Percentiles rank a stretch among this genome's conserved stretches.
Evolutionary conservation across 1,140 invertebrate species (phyloP).

Genomic region (Drosophila nasuta): DNA sequence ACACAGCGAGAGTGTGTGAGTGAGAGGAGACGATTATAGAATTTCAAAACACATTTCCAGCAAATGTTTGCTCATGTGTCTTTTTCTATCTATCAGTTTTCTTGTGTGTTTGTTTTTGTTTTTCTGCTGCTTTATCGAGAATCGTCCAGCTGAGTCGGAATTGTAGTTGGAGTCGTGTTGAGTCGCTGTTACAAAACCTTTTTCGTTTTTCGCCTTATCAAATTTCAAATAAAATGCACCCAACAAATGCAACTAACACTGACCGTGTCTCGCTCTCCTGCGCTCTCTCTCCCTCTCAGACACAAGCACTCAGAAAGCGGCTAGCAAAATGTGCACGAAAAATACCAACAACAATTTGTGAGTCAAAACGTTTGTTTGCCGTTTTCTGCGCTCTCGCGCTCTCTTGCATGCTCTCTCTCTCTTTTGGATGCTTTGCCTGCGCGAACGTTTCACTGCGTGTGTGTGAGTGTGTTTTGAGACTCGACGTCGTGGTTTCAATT

Average conservation of each 20-base stretch:
- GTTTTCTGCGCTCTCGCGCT: constrained; percentile 11
- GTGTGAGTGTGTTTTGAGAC: neutral
- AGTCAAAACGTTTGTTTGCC: constrained; percentile 67
- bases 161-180: constrained; percentile 3
- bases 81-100: constrained; percentile 46
- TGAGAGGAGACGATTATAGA: neutral
- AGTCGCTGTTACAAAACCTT: constrained; percentile 57
- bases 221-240: constrained; percentile 77
- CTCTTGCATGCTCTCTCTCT: constrained; percentile 21
- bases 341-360: constrained; percentile 64
- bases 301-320: constrained; percentile 4
- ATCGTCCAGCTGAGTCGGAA: constrained; percentile 38
- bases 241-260: constrained; percentile 32
- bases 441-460: constrained; percentile 6
- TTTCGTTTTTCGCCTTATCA: constrained; percentile 59
- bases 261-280: neutral
- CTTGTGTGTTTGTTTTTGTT: constrained; percentile 14
- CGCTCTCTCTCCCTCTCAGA: neutral
- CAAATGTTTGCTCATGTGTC: constrained; percentile 44
- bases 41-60: constrained; percentile 47
- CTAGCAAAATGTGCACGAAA: constrained; percentile 40
- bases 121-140: constrained; percentile 54
- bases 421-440: neutral
- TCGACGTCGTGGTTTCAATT: constrained; percentile 10
- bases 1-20: constrained; percentile 7